These are phyloP conservation scores for Zaprionus vittiger DNA, from an alignment of 1,140 invertebrate genomes.

Conservation along the genomic window DNA sequence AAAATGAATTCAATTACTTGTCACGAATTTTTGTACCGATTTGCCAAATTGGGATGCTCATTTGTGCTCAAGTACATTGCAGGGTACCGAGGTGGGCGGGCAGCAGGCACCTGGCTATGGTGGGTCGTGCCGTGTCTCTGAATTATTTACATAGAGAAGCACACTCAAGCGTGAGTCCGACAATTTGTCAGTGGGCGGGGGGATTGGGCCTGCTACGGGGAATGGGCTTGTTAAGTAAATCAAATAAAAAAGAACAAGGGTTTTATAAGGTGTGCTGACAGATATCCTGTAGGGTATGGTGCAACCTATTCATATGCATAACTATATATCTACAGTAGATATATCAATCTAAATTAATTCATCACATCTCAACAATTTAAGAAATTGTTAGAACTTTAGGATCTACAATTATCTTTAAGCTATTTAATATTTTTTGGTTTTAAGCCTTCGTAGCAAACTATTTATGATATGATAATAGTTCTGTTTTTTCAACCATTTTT, in stretches of 20 bases:
- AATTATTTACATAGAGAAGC: constrained; percentile 43
- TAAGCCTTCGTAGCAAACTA: too few relatives aligned
- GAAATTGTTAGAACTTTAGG: too few relatives aligned
- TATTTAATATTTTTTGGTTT: too few relatives aligned
- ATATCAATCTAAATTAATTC: too few relatives aligned
- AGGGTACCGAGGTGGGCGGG: constrained; percentile 2
- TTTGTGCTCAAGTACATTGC: constrained; percentile 26
- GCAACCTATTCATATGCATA: background rate
- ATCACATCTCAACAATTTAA: too few relatives aligned
- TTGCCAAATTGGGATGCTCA: constrained; percentile 58
- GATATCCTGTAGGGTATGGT: background rate
- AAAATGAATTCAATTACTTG: constrained; percentile 82
- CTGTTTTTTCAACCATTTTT: too few relatives aligned
- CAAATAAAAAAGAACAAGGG: background rate
- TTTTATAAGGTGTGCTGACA: background rate
- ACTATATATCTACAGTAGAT: background rate
- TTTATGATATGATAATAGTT: too few relatives aligned
- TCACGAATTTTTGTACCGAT: constrained; percentile 76
- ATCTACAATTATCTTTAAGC: too few relatives aligned
- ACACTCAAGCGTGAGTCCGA: constrained; percentile 17
- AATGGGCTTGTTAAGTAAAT: constrained; percentile 11
- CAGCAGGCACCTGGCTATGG: background rate
- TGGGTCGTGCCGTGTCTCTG: constrained; percentile 14
- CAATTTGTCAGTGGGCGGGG: constrained; percentile 14
- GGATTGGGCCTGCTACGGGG: background rate